These are phyloP conservation scores for Ceratosolen solmsi DNA, from an alignment of 1,140 invertebrate genomes.

Conservation along the genomic window DNA sequence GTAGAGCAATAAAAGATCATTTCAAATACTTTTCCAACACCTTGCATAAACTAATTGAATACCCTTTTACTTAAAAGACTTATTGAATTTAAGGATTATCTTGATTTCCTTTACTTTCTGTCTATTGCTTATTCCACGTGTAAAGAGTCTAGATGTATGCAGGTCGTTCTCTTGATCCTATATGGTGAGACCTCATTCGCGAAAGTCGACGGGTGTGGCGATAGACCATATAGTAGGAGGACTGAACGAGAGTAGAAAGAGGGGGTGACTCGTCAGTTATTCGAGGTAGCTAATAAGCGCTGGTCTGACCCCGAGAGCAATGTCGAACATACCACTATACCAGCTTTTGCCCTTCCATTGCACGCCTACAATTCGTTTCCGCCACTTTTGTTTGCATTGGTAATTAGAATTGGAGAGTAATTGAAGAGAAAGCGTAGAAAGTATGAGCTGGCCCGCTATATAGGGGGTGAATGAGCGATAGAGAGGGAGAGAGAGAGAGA, in stretches of 20 bases:
- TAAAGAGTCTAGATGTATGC: background rate
- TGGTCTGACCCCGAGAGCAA: conserved; percentile 27
- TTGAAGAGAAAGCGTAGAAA: conserved; percentile 35
- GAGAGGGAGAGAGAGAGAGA: background rate
- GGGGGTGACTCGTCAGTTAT: background rate
- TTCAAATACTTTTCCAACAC: no score
- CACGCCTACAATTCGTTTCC: background rate
- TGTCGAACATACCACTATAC: conserved; percentile 33
- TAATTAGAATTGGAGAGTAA: conserved; percentile 63
- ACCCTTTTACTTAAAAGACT: no score
- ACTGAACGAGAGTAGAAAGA: conserved; percentile 40
- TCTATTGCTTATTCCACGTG: background rate
- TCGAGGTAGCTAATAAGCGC: conserved; percentile 39
- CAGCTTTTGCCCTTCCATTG: conserved; percentile 58
- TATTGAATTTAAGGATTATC: no score
- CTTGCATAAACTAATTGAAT: background rate
- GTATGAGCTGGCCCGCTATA: background rate
- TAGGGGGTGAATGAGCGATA: background rate
- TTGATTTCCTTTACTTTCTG: background rate
- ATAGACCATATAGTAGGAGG: background rate
- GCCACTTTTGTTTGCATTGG: conserved; percentile 66
- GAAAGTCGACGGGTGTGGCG: background rate
- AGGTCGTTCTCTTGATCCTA: background rate
- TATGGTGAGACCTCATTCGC: no score
- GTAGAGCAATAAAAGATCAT: no score